Evolutionary conservation across 2,888 invertebrate genomes (phyloP).

Genomic region (Cephonodes hylas): DNA sequence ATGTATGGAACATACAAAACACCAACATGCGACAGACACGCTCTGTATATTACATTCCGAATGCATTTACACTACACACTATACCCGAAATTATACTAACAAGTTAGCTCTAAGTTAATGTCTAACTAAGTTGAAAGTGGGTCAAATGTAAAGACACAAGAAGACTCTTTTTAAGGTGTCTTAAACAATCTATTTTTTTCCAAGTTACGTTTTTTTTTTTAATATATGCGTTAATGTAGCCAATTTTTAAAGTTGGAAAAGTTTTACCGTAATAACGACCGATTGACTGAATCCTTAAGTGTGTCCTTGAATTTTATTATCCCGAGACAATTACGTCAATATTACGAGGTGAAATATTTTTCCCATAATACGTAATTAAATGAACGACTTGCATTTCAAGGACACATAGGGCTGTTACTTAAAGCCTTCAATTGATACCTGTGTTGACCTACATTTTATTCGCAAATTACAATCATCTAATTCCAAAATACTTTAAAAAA

Average conservation of each 20-base stretch:
- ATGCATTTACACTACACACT: slow-evolving; percentile 49
- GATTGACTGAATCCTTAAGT: not conserved
- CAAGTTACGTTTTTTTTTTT: not conserved
- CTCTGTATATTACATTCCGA: slow-evolving; percentile 3
- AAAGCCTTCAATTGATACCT: too few species aligned
- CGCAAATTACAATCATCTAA: not conserved
- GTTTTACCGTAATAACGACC: not conserved
- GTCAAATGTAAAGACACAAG: not conserved
- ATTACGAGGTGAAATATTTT: not conserved
- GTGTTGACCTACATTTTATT: not conserved
- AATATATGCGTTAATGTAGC: not conserved
- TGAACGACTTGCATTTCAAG: not conserved
- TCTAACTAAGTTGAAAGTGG: not conserved
- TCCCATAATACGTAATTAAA: not conserved
- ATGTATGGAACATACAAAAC: slow-evolving; percentile 21
- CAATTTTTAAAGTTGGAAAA: not conserved
- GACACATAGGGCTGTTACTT: not conserved
- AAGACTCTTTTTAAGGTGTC: not conserved
- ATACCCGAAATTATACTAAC: slow-evolving; percentile 23
- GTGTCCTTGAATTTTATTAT: not conserved
- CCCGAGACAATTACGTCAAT: not conserved
- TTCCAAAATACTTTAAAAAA: not conserved
- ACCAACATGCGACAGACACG: slow-evolving; percentile 14
- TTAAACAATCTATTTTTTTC: not conserved
- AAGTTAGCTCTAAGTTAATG: not conserved